These are phyloP conservation scores for Syrphus vitripennis DNA, from an alignment of 2,888 invertebrate genomes.

Conservation along the genomic window DNA sequence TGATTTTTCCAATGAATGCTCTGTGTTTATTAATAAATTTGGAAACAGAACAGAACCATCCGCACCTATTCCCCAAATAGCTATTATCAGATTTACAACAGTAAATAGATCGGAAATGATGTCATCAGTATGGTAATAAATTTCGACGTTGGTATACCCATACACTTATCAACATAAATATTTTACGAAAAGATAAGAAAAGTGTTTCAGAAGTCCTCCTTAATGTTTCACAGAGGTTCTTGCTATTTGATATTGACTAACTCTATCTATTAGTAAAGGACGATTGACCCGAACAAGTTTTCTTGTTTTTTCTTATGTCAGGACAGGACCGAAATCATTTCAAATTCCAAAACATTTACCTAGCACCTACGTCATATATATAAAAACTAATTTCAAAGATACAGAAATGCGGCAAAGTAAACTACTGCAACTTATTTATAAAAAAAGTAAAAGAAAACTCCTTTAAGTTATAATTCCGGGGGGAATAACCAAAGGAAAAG, in stretches of 20 bases:
- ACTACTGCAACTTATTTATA: conserved; percentile 25
- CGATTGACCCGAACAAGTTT: neutral
- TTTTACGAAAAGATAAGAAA: conserved; percentile 24
- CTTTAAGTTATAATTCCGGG: neutral
- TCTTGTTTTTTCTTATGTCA: neutral
- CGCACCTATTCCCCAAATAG: neutral
- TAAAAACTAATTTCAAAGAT: neutral
- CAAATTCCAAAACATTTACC: neutral
- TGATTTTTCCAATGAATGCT: neutral
- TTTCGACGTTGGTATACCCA: too few species aligned
- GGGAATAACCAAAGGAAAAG: neutral
- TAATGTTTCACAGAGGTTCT: neutral
- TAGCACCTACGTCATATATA: too few species aligned
- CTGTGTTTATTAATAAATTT: neutral
- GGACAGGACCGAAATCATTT: neutral
- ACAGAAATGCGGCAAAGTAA: conserved; percentile 20
- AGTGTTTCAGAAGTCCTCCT: neutral
- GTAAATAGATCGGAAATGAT: conserved; percentile 49
- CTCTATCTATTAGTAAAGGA: neutral
- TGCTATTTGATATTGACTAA: neutral
- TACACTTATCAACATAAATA: too few species aligned
- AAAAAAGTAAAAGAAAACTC: neutral
- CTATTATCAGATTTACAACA: neutral
- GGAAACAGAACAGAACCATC: neutral
- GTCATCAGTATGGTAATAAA: conserved; percentile 52